Conservation (phyloP, 1,140 invertebrate species). For the Bradynema listronoti region DNA sequence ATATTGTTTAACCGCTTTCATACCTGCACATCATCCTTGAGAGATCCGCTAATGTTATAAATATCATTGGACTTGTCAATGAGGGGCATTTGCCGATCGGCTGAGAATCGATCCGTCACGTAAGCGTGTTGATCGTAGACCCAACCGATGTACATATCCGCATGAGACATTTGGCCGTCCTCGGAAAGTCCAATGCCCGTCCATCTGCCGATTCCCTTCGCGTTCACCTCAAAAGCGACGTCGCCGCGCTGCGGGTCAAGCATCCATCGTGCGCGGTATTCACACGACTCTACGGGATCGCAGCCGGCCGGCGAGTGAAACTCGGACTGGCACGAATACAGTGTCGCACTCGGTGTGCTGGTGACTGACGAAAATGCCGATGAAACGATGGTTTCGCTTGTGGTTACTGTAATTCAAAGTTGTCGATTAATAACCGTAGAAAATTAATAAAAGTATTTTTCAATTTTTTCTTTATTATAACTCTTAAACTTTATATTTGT, state of each 20-base stretch:
- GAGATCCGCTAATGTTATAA: conserved; percentile 41
- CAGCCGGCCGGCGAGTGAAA: conserved; percentile 50
- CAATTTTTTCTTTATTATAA: too few relatives aligned
- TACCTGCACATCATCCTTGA: conserved; percentile 53
- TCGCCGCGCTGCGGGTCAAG: conserved; percentile 21
- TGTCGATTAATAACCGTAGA: too few relatives aligned
- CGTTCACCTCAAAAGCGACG: conserved; percentile 47
- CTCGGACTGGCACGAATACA: conserved; percentile 57
- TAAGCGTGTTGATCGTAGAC: conserved; percentile 42
- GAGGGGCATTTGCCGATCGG: conserved; percentile 49
- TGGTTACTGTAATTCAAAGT: too few relatives aligned
- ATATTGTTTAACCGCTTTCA: conserved; percentile 5
- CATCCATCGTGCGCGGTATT: conserved; percentile 53
- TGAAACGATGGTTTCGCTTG: too few relatives aligned
- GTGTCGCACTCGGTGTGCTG: conserved; percentile 62
- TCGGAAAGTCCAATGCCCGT: conserved; percentile 58
- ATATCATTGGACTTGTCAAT: conserved; percentile 55
- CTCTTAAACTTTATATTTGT: too few relatives aligned
- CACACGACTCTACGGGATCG: conserved; percentile 41
- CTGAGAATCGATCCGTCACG: conserved; percentile 51
- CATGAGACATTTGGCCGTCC: conserved; percentile 50
- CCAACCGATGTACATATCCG: conserved; percentile 54
- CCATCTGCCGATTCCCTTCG: conserved; percentile 54
- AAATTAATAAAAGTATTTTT: too few relatives aligned
- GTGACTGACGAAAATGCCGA: too few relatives aligned